These are phyloP conservation scores for Cancer borealis DNA, from an alignment of 2,888 invertebrate genomes.

Conservation along the genomic window DNA sequence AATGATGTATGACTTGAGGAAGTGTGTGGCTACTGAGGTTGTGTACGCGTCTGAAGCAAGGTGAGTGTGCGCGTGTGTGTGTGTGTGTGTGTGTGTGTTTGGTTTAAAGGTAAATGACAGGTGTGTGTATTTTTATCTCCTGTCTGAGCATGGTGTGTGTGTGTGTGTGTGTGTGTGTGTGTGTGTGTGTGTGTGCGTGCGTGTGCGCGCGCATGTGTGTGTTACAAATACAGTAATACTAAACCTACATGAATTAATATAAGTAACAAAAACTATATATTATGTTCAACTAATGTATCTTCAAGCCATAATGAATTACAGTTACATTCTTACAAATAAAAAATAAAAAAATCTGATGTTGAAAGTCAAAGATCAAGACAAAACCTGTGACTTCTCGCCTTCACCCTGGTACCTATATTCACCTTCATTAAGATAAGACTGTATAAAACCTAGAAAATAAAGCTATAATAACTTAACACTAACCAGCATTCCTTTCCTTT, in stretches of 20 bases:
- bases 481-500: background rate
- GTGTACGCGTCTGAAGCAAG: background rate
- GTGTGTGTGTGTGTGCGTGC: background rate
- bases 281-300: too few species aligned
- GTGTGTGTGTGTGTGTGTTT: background rate
- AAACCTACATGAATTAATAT: too few species aligned
- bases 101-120: background rate
- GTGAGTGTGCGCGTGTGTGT: slow-evolving; percentile 6
- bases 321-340: too few species aligned
- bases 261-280: too few species aligned
- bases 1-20: background rate
- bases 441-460: background rate
- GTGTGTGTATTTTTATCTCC: background rate
- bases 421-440: too few species aligned
- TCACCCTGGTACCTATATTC: too few species aligned
- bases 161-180: background rate
- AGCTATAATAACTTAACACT: background rate
- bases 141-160: background rate
- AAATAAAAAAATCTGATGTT: too few species aligned
- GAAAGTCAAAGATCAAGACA: too few species aligned
- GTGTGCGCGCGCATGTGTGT: too few species aligned
- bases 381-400: too few species aligned
- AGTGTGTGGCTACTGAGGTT: background rate
- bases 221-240: too few species aligned
- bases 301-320: too few species aligned